These are phyloP conservation scores for Drosophila punjabiensis DNA, from an alignment of 1,140 invertebrate species.

Conservation along the genomic window DNA sequence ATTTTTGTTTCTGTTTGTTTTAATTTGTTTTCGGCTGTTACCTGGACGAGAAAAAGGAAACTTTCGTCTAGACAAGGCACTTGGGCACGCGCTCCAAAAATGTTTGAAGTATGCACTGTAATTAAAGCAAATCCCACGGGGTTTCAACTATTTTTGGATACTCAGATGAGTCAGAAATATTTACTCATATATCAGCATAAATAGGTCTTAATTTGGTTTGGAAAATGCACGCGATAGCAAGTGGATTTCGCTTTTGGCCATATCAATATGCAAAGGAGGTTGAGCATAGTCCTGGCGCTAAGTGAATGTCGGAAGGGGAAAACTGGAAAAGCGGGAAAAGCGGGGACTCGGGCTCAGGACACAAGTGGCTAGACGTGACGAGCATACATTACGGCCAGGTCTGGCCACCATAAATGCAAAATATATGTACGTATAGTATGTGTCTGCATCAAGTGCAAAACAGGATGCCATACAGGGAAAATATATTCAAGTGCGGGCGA, in stretches of 20 bases:
- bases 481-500: slow-evolving; percentile 58
- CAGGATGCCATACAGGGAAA: slow-evolving; percentile 43
- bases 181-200: slow-evolving; percentile 15
- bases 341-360: slow-evolving; percentile 44
- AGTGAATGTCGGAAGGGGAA: slow-evolving; percentile 76
- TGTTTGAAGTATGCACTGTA: slow-evolving; percentile 30
- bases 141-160: not conserved
- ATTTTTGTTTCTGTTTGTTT: slow-evolving; percentile 26
- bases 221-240: slow-evolving; percentile 8
- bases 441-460: slow-evolving; percentile 69
- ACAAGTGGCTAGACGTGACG: slow-evolving; percentile 80
- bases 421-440: slow-evolving; percentile 34
- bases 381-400: slow-evolving; percentile 72
- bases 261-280: slow-evolving; percentile 80
- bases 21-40: slow-evolving; percentile 39
- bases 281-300: slow-evolving; percentile 51
- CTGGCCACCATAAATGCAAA: slow-evolving; percentile 77
- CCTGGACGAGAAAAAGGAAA: slow-evolving; percentile 19
- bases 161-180: slow-evolving; percentile 4
- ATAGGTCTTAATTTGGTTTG: slow-evolving; percentile 28
- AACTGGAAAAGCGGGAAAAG: slow-evolving; percentile 29
- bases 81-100: slow-evolving; percentile 56
- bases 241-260: slow-evolving; percentile 50
- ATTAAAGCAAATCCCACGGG: slow-evolving; percentile 25
- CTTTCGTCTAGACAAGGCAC: slow-evolving; percentile 49